phyloP scores from a whole-genome alignment of 2,888 invertebrate species.

The Sphaerophoria taeniata region DNA sequence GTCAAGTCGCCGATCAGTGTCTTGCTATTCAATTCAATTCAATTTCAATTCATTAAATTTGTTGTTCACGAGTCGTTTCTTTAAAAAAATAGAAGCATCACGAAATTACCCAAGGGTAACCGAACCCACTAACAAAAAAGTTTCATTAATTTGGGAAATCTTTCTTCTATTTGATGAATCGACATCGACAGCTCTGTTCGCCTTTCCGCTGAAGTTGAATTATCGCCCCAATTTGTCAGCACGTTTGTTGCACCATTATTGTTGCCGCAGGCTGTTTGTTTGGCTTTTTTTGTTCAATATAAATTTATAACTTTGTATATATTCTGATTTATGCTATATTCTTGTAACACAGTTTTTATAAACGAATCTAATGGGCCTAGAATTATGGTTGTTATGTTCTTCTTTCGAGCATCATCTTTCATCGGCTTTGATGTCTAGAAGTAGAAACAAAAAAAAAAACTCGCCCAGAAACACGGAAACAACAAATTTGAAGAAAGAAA shows the following conservation, averaged over 20 bases:
- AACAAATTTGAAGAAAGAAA: no score
- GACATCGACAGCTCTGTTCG: not conserved
- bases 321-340: not conserved
- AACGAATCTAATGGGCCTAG: constrained; percentile 47
- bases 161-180: not conserved
- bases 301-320: not conserved
- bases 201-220: constrained; percentile 28
- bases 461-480: not conserved
- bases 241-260: constrained; percentile 30
- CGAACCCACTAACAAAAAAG: not conserved
- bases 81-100: no score
- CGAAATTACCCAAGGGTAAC: no score
- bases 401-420: constrained; percentile 34
- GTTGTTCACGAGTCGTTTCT: no score
- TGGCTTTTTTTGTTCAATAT: constrained; percentile 15
- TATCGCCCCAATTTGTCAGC: constrained; percentile 66
- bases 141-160: not conserved
- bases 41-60: no score
- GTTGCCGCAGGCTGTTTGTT: constrained; percentile 14
- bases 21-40: no score
- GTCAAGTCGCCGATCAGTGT: no score
- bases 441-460: not conserved
- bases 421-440: constrained; percentile 27
- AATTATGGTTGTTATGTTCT: constrained; percentile 53
- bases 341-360: constrained; percentile 34